phyloP scores from a whole-genome alignment of 1,140 invertebrate genomes.

The Popillia japonica region DNA sequence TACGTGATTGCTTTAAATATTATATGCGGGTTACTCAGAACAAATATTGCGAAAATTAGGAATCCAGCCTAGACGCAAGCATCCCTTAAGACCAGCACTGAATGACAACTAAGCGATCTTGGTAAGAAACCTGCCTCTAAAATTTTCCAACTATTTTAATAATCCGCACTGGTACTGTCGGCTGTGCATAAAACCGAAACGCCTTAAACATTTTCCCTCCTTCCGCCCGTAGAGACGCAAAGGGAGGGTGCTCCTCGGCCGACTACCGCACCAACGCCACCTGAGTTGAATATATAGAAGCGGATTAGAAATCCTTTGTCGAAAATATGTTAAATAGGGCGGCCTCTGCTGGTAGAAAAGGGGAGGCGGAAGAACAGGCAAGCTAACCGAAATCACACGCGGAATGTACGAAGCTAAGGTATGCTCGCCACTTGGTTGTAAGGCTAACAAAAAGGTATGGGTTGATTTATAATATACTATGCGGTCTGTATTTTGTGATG shows the following conservation, averaged over 20 bases:
- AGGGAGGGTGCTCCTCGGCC: not conserved
- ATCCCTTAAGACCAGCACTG: not conserved
- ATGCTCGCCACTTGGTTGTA: not conserved
- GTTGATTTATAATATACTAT: not conserved
- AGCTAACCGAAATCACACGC: conserved; percentile 19
- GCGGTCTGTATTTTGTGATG: too few relatives aligned
- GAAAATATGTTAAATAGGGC: conserved; percentile 22
- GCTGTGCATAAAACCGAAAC: not conserved
- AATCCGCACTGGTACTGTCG: not conserved
- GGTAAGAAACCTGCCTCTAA: not conserved
- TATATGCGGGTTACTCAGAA: too few relatives aligned
- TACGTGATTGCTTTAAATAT: too few relatives aligned
- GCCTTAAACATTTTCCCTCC: not conserved
- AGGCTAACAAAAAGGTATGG: not conserved
- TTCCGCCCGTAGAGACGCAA: not conserved
- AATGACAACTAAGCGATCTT: conserved; percentile 1
- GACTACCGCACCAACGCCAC: not conserved
- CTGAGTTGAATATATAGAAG: conserved; percentile 21
- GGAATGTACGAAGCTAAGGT: not conserved
- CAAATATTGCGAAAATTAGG: too few relatives aligned
- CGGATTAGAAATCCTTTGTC: conserved; percentile 31
- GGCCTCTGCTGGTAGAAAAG: not conserved
- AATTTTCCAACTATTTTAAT: conserved; percentile 35
- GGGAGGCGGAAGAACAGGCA: not conserved
- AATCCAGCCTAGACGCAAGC: too few relatives aligned